Percentiles rank a stretch among this genome's conserved stretches.
Conservation (phyloP, 1,140 invertebrate species). For the Drosophila sp. region DNA sequence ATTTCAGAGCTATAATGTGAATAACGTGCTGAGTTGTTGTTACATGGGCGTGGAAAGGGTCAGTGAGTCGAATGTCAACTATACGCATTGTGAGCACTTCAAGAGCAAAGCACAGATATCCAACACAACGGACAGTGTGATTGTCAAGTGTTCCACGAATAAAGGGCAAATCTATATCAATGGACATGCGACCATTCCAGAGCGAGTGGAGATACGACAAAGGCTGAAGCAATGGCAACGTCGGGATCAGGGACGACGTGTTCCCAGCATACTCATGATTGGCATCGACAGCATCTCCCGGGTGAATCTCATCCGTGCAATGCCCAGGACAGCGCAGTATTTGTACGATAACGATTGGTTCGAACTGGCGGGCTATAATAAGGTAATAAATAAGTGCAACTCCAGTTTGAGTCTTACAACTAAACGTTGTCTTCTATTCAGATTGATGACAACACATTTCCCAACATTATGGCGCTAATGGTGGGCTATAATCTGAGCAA, state of each 20-base stretch:
- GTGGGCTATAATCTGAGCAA: constrained; percentile 87
- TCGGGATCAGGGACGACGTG: constrained; percentile 18
- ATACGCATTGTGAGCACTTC: constrained; percentile 81
- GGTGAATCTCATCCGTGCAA: constrained; percentile 90
- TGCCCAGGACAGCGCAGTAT: constrained; percentile 90
- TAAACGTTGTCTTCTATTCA: constrained; percentile 48
- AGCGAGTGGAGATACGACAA: constrained; percentile 53
- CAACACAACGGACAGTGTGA: constrained; percentile 85
- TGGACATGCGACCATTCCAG: constrained; percentile 74
- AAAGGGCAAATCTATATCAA: constrained; percentile 74
- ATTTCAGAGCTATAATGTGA: constrained; percentile 69
- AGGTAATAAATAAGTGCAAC: constrained; percentile 71
- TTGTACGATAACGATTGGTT: constrained; percentile 87
- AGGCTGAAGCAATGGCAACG: constrained; percentile 50
- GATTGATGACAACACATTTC: constrained; percentile 92
- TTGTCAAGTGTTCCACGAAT: constrained; percentile 84
- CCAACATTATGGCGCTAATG: constrained; percentile 91
- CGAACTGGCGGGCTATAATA: constrained; percentile 85
- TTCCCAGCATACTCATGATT: constrained; percentile 88
- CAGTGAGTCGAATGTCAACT: constrained; percentile 50
- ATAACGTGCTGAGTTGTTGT: constrained; percentile 85
- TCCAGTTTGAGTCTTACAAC: neutral
- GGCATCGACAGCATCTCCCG: constrained; percentile 94
- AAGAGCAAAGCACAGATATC: constrained; percentile 69
- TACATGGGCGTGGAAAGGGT: constrained; percentile 85